phyloP scores from a whole-genome alignment of 2,113 vertebrate genomes.

The Aphelocoma coerulescens region DNA sequence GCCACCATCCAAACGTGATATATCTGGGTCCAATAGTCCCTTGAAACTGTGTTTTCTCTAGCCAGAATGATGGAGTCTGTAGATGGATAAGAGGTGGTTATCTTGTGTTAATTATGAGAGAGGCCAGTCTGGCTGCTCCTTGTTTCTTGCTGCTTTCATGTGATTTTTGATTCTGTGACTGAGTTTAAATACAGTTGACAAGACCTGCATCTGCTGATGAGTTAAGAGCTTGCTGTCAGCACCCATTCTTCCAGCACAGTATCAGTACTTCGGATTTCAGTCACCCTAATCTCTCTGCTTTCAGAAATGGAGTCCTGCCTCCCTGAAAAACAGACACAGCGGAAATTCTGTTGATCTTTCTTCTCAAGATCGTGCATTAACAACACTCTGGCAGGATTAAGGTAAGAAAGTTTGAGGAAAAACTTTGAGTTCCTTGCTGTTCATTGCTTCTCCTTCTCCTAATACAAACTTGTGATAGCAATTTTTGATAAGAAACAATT shows the following conservation, averaged over 20 bases:
- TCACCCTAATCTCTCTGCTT: neutral
- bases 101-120: neutral
- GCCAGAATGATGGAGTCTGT: neutral
- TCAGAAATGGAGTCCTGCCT: neutral
- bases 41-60: neutral
- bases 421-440: neutral
- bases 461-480: neutral
- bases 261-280: neutral
- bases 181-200: neutral
- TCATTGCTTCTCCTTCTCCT: neutral
- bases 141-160: neutral
- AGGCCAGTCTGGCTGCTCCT: neutral
- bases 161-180: neutral
- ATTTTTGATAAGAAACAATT: neutral
- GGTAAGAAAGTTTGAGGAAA: neutral
- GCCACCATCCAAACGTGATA: neutral
- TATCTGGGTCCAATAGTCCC: neutral
- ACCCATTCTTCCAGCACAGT: neutral
- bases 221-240: slow-evolving; percentile 2
- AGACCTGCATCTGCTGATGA: neutral
- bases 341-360: neutral
- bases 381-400: neutral
- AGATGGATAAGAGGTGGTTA: neutral
- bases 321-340: neutral
- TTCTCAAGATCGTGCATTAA: neutral